These are phyloP conservation scores for Dasypolia templi DNA, from an alignment of 2,888 invertebrate genomes.

Conservation along the genomic window DNA sequence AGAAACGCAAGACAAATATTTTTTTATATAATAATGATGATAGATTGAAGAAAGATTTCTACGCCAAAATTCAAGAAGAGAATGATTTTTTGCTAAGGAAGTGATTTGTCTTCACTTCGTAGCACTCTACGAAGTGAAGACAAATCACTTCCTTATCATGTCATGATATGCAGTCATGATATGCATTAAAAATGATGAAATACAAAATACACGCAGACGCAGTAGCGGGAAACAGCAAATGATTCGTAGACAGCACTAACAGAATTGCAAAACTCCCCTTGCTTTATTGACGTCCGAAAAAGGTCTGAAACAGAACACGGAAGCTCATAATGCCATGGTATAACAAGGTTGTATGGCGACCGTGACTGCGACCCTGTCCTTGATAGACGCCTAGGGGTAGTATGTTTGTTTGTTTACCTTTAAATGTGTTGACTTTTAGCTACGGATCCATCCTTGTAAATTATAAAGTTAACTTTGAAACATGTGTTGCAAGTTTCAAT, in stretches of 20 bases:
- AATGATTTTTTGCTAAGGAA: too few relatives aligned
- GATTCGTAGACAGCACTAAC: not conserved
- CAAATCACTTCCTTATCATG: too few relatives aligned
- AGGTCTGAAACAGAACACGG: conserved; percentile 23
- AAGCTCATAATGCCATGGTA: conserved; percentile 31
- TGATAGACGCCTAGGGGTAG: conserved; percentile 36
- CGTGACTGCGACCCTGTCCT: conserved; percentile 56
- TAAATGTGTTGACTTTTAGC: conserved; percentile 2
- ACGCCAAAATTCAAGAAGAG: too few relatives aligned
- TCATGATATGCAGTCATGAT: too few relatives aligned
- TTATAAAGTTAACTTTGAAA: not conserved
- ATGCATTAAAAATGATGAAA: not conserved
- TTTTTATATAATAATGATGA: too few relatives aligned
- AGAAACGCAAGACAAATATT: too few relatives aligned
- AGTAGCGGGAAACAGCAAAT: not conserved
- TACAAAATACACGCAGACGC: not conserved
- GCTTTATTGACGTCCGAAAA: not conserved
- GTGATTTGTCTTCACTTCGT: too few relatives aligned
- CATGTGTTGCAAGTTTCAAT: not conserved
- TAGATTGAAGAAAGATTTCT: too few relatives aligned
- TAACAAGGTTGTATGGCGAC: conserved; percentile 55
- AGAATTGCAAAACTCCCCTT: not conserved
- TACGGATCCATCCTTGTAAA: not conserved
- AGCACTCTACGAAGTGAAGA: too few relatives aligned
- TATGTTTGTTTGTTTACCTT: conserved; percentile 23